A percentile compares a stretch with the other conserved stretches of the same genome.
Evolutionary conservation across 1,140 invertebrate genomes (phyloP).

Genomic region (Zelostemma sp.): DNA sequence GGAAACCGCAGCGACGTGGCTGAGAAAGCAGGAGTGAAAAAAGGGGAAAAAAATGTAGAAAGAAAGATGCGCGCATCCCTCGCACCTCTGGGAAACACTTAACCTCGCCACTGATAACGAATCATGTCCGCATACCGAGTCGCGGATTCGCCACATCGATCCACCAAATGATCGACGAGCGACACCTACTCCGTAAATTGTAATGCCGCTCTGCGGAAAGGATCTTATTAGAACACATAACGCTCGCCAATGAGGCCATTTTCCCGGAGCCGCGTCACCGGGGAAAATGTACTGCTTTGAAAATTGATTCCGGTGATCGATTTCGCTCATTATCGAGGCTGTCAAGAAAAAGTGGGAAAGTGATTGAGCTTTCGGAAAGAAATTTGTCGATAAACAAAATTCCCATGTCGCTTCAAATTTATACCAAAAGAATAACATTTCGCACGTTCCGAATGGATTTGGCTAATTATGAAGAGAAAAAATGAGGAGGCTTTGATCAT

Average conservation of each 20-base stretch:
- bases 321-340: slow-evolving; percentile 1
- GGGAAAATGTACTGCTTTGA: slow-evolving; percentile 10
- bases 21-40: slow-evolving; percentile 7
- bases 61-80: slow-evolving; percentile 29
- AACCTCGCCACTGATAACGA: slow-evolving; percentile 61
- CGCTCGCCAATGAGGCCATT: slow-evolving; percentile 10
- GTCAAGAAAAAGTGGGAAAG: no score
- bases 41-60: slow-evolving; percentile 12
- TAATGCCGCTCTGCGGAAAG: slow-evolving; percentile 14
- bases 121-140: slow-evolving; percentile 62
- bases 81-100: slow-evolving; percentile 58
- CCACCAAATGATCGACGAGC: slow-evolving; percentile 57
- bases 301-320: slow-evolving; percentile 13
- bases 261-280: background rate
- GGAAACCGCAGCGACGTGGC: slow-evolving; percentile 7
- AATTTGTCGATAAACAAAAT: no score
- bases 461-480: no score
- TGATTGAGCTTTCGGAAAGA: no score
- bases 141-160: slow-evolving; percentile 13
- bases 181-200: slow-evolving; percentile 45
- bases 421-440: no score
- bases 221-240: slow-evolving; percentile 21
- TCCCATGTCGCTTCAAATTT: no score
- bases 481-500: no score
- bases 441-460: no score